Evolutionary conservation across 1,140 invertebrate genomes (phyloP).

Genomic region (Ceratitis capitata): DNA sequence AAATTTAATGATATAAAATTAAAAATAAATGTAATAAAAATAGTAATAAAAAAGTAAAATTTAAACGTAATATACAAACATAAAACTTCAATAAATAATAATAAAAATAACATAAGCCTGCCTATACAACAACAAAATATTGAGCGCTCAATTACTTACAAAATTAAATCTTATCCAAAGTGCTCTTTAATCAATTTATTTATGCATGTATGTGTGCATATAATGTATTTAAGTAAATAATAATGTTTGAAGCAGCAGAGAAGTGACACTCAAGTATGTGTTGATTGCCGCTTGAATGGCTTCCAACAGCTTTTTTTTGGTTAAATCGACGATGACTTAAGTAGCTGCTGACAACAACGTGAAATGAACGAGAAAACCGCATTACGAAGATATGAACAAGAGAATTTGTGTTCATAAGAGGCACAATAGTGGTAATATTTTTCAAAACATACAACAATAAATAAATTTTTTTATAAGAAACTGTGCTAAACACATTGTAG

Average conservation of each 20-base stretch:
- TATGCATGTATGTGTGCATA: no score
- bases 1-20: no score
- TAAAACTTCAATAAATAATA: no score
- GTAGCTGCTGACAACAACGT: not conserved
- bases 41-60: no score
- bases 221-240: not conserved
- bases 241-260: not conserved
- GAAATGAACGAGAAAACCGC: not conserved
- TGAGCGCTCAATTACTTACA: not conserved
- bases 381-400: not conserved
- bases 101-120: no score
- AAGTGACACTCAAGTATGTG: slow-evolving; percentile 22
- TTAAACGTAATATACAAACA: no score
- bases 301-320: not conserved
- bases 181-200: no score
- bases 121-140: no score
- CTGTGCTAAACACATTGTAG: no score
- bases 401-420: not conserved
- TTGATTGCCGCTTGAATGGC: slow-evolving; percentile 12
- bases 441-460: not conserved
- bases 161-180: not conserved
- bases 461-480: no score
- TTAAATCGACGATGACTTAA: not conserved
- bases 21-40: no score
- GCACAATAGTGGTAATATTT: no score